phyloP scores from a whole-genome alignment of 2,888 invertebrate genomes.

The Chrysodeixis includens region DNA sequence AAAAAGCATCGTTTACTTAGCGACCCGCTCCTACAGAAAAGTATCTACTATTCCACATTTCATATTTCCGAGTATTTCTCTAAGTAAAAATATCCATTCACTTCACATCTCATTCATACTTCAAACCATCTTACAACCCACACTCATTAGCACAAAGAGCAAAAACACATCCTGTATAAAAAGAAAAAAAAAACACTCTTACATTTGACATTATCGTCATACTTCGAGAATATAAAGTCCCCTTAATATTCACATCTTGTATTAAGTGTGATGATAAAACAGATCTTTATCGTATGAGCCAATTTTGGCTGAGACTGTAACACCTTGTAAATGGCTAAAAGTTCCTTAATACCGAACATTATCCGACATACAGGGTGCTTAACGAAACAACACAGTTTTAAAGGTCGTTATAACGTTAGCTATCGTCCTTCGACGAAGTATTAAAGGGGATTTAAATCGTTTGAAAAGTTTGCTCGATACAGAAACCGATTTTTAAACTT shows the following conservation, averaged over 20 bases:
- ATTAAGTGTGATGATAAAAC: conserved; percentile 13
- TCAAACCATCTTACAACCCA: background rate
- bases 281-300: conserved; percentile 15
- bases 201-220: background rate
- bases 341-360: conserved; percentile 19
- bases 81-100: conserved; percentile 4
- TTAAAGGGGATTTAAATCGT: conserved; percentile 28
- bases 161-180: background rate
- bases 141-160: background rate
- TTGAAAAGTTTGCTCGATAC: conserved; percentile 27
- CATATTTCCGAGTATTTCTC: background rate
- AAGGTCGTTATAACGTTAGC: conserved; percentile 33
- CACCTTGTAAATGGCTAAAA: conserved; percentile 22
- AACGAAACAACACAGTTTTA: conserved; percentile 29
- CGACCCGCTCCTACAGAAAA: background rate
- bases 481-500: conserved; percentile 23
- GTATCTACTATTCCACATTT: background rate
- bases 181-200: background rate
- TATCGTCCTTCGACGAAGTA: conserved; percentile 22
- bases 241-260: conserved; percentile 12
- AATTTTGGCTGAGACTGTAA: conserved; percentile 16
- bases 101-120: background rate
- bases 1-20: no score
- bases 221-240: background rate
- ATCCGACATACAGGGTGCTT: conserved; percentile 19